Evolutionary conservation across 2,888 invertebrate genomes (phyloP).

Genomic region (Cancer borealis): DNA sequence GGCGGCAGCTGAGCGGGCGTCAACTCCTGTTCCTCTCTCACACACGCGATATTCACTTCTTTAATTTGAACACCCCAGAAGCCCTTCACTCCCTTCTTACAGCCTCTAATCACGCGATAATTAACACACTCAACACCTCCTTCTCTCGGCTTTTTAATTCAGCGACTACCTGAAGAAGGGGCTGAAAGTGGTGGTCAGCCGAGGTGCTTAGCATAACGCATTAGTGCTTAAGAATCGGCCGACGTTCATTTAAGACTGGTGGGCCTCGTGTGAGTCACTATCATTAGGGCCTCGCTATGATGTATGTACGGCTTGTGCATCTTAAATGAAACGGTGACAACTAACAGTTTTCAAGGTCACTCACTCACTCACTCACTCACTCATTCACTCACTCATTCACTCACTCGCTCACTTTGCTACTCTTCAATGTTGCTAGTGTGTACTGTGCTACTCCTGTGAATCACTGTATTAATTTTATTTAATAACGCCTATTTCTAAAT

Average conservation of each 20-base stretch:
- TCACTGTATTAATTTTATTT: not conserved
- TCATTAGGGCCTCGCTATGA: not conserved
- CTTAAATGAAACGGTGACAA: slow-evolving; percentile 17
- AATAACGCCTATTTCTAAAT: not conserved
- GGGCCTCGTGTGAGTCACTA: not conserved
- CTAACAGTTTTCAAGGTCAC: slow-evolving; percentile 2
- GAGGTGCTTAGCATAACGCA: slow-evolving; percentile 27
- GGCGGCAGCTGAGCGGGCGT: slow-evolving; percentile 4
- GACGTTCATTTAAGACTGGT: slow-evolving; percentile 13
- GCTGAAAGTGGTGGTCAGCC: not conserved
- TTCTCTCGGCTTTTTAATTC: slow-evolving; percentile 31
- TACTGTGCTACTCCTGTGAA: not conserved
- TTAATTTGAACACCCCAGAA: slow-evolving; percentile 31
- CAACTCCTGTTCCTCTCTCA: not conserved
- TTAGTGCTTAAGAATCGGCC: not conserved
- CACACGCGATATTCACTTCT: slow-evolving; percentile 22
- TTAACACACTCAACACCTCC: slow-evolving; percentile 43
- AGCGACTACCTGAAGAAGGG: slow-evolving; percentile 16
- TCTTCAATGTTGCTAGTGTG: not conserved
- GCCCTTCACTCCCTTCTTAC: not conserved
- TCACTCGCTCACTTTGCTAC: too few species aligned
- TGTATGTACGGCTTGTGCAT: slow-evolving; percentile 8
- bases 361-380: not conserved
- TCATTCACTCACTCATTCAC: too few species aligned
- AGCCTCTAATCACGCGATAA: not conserved